phyloP scores from a whole-genome alignment of 2,888 invertebrate genomes.

The Dendrolimus houi region DNA sequence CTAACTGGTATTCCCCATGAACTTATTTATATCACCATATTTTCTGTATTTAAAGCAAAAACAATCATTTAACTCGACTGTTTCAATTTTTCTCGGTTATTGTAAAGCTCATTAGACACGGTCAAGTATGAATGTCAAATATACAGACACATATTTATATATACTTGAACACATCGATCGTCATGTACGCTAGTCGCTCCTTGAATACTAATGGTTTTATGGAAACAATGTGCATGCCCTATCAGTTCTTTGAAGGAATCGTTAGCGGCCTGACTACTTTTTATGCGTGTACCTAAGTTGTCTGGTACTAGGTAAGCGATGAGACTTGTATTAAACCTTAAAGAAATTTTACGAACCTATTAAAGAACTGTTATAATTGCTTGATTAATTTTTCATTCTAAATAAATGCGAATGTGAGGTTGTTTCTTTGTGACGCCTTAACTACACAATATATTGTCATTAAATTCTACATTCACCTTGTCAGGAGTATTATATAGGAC shows the following conservation, averaged over 20 bases:
- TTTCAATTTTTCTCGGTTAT: conserved; percentile 19
- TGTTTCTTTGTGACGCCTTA: no score
- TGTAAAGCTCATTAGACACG: conserved; percentile 51
- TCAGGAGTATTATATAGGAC: no score
- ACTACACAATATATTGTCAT: no score
- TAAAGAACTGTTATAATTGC: no score
- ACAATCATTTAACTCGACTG: neutral
- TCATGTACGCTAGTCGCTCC: conserved; percentile 21
- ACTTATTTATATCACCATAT: neutral
- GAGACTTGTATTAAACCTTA: no score
- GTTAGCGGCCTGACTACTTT: no score
- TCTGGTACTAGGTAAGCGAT: no score
- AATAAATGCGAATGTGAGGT: no score
- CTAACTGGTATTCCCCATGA: conserved; percentile 5
- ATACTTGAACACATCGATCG: conserved; percentile 19
- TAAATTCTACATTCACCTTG: neutral
- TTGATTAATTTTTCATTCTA: no score
- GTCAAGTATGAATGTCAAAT: conserved; percentile 61
- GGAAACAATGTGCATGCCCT: conserved; percentile 45
- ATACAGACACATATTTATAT: conserved; percentile 28
- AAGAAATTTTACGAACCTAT: no score
- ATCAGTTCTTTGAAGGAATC: conserved; percentile 41
- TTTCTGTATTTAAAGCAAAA: neutral
- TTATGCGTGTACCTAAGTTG: no score
- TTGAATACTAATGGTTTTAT: conserved; percentile 44